These are phyloP conservation scores for Phalacrocorax carbo DNA, from an alignment of 2,113 vertebrate genomes.

Conservation along the genomic window DNA sequence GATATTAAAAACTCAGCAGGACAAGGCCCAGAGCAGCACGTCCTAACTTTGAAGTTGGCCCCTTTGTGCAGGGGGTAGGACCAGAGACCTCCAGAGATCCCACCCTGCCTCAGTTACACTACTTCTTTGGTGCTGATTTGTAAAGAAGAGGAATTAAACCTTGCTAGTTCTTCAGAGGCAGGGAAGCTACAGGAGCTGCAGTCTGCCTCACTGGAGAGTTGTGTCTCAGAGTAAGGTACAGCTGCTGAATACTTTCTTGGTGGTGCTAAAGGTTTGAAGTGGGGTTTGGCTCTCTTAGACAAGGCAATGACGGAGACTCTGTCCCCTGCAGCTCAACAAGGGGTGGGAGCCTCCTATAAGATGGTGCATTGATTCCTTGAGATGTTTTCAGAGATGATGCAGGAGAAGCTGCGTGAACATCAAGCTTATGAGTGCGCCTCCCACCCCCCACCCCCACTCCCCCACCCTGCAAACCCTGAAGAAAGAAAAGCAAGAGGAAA, in stretches of 20 bases:
- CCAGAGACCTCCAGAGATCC: background rate
- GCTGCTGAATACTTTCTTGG: background rate
- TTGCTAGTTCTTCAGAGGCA: background rate
- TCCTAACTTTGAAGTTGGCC: background rate
- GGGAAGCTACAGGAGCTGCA: background rate
- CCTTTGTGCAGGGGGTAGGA: background rate
- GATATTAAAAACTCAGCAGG: background rate
- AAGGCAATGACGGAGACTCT: background rate
- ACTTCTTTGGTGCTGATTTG: background rate
- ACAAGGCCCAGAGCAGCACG: background rate
- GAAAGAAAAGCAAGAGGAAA: background rate
- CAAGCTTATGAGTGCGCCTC: rapidly evolving
- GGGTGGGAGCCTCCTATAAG: rapidly evolving
- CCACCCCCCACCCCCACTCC: too few species aligned
- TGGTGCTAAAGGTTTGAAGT: background rate
- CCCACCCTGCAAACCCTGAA: background rate
- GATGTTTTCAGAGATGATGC: background rate
- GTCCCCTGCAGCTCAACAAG: background rate
- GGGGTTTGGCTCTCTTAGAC: background rate
- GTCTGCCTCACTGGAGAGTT: background rate
- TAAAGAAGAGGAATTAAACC: background rate
- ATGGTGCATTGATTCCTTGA: background rate
- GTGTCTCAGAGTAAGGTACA: background rate
- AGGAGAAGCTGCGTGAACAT: background rate
- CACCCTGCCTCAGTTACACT: background rate